phyloP scores from a whole-genome alignment of 2,113 vertebrate genomes.

The Columbina picui region DNA sequence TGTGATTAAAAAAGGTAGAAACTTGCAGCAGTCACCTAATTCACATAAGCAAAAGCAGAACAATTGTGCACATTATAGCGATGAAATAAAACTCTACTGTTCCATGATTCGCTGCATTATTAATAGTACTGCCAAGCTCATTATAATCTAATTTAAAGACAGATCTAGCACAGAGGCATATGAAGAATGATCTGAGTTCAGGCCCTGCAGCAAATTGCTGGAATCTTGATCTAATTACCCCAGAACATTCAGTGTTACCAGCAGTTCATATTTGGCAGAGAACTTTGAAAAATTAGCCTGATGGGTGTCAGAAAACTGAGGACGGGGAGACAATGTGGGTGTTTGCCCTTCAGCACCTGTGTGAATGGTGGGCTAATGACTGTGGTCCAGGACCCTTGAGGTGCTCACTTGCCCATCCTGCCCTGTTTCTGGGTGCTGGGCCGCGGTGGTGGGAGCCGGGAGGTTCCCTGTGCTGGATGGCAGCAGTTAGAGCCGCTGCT shows the following conservation, averaged over 20 bases:
- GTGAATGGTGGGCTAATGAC: neutral
- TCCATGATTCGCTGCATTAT: conserved; percentile 29
- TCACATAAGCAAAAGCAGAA: neutral
- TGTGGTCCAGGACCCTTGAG: accelerated
- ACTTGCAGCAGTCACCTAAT: neutral
- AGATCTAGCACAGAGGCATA: conserved; percentile 32
- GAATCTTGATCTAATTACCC: conserved; percentile 61
- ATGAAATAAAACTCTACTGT: conserved; percentile 29
- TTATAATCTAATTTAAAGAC: conserved; percentile 69
- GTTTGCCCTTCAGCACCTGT: neutral
- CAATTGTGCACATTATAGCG: neutral
- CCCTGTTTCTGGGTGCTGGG: accelerated
- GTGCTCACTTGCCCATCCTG: neutral
- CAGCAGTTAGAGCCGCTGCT: neutral
- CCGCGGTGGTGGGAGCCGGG: accelerated
- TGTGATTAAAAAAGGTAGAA: conserved; percentile 41
- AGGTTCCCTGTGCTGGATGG: neutral
- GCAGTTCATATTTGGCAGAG: neutral
- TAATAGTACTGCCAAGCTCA: conserved; percentile 59
- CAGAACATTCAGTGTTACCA: neutral
- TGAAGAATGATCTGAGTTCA: conserved; percentile 57
- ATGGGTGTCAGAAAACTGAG: neutral
- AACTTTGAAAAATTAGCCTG: neutral
- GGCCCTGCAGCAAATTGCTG: conserved; percentile 56
- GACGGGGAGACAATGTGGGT: neutral